Evolutionary conservation across 2,113 vertebrate species (phyloP).

Genomic region (Triplophysa rosa): DNA sequence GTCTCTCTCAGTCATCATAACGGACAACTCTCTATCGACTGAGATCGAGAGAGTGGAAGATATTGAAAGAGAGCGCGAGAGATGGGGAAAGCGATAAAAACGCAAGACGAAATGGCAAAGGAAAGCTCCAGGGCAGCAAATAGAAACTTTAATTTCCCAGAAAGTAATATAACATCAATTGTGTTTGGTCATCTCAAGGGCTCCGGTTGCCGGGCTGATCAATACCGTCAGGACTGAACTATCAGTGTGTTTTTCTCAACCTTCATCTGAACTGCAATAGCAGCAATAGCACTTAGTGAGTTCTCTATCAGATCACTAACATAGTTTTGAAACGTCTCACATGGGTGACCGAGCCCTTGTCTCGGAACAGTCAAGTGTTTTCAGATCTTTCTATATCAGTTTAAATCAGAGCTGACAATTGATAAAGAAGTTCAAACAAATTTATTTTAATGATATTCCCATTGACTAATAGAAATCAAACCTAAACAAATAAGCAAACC

Average conservation of each 20-base stretch:
- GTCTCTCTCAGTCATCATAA: conserved; percentile 19
- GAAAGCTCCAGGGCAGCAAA: conserved; percentile 47
- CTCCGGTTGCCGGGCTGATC: conserved; percentile 24
- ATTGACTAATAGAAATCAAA: no score
- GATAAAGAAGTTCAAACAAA: no score
- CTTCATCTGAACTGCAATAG: conserved; percentile 24
- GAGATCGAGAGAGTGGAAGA: conserved; percentile 8
- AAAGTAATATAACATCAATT: conserved; percentile 48
- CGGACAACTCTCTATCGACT: background rate
- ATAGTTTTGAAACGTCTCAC: background rate
- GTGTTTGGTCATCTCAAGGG: conserved; percentile 44
- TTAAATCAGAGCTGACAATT: no score
- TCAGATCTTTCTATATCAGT: no score
- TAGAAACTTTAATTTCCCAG: conserved; percentile 46
- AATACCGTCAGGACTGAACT: conserved; percentile 40
- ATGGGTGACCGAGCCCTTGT: background rate
- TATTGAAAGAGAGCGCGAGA: background rate
- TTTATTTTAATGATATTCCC: no score
- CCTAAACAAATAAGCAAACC: no score
- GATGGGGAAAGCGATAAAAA: conserved; percentile 4
- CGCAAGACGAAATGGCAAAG: conserved; percentile 10
- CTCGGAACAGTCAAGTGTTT: background rate
- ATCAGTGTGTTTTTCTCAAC: conserved; percentile 24
- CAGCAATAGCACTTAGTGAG: conserved; percentile 25
- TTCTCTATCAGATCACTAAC: background rate